These are phyloP conservation scores for Drosophila meridionalis DNA, from an alignment of 2,888 invertebrate species.

Conservation along the genomic window DNA sequence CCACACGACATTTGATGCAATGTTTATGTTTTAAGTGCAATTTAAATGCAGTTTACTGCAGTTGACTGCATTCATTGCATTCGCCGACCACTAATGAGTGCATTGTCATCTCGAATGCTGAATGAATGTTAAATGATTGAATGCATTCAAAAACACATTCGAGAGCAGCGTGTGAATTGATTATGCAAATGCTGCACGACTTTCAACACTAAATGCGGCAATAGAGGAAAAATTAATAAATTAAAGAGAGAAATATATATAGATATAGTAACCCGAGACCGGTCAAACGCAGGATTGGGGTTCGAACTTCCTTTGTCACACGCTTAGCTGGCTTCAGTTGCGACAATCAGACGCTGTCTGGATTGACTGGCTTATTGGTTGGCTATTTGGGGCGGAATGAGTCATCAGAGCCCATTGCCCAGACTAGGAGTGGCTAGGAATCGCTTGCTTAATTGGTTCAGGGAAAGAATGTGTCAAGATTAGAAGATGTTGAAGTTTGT, in stretches of 20 bases:
- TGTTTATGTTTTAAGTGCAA: constrained; percentile 30
- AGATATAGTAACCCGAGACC: neutral
- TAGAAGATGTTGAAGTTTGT: constrained; percentile 20
- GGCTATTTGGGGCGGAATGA: constrained; percentile 36
- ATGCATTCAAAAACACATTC: constrained; percentile 50
- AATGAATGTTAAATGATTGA: constrained; percentile 38
- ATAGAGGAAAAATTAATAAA: constrained; percentile 65
- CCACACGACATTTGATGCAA: constrained; percentile 22
- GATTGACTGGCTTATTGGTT: constrained; percentile 38
- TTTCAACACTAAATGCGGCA: constrained; percentile 41
- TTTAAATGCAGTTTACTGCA: constrained; percentile 44
- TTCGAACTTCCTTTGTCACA: constrained; percentile 52
- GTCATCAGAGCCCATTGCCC: constrained; percentile 23
- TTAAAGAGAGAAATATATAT: constrained; percentile 37
- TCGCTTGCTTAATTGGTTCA: constrained; percentile 56
- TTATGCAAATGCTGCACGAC: constrained; percentile 68
- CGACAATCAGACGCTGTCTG: constrained; percentile 49
- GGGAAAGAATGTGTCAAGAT: constrained; percentile 52
- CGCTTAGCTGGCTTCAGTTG: constrained; percentile 75
- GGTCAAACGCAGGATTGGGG: neutral
- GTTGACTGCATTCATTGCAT: constrained; percentile 28
- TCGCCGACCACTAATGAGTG: constrained; percentile 63
- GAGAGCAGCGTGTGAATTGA: constrained; percentile 55
- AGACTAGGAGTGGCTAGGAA: constrained; percentile 28
- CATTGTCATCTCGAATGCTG: constrained; percentile 56